Evolutionary conservation across 2,888 invertebrate genomes (phyloP), one percentile per base, ranked within the genome.

Genomic region (Lasius fuliginosus): DNA sequence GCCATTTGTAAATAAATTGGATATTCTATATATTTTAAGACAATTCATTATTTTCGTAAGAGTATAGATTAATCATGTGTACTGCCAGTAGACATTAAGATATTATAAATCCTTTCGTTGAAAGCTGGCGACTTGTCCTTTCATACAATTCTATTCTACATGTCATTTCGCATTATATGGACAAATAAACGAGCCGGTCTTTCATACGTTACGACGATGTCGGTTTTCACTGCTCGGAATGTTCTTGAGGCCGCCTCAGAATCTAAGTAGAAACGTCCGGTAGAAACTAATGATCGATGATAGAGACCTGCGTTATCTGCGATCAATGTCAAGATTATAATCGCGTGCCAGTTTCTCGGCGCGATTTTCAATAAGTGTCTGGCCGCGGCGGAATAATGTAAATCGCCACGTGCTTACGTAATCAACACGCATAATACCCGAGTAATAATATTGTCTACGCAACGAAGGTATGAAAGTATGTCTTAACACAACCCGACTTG

Each of bases 261-360:
- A 88, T 88, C 87, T 86, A 85, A 81, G 82, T 84, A 85, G 86
- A n/a, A 49, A 87, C 87, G 84, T 87, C 73, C 84, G 56, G 79
- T 56, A 84, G 85, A 87, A 69, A 85, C 84, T 87, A 89, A 89
- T 90, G 90, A 90, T 90, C 88, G 90, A 90, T 90, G 89, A 90
- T 88, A 88, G 90, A 83, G 89, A 85, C 76, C 69, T 40, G 64
- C 67, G 82, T 87, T 90, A 90, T 90, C 90, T 90, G 40, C 71
- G 89, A 90, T 90, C 90, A 87, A 89, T 89, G 90, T 90, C 90
- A 88, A 90, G 90, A 90, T 90, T 79, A 81, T 83, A 84, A 90
- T 90, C 90, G 67, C 42, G 40, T 71, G 76, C 62, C 49, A 73
- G 86, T 83, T 85, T 65, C 73, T 71, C 65, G 67, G 60, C 82